Evolutionary conservation across 2,113 vertebrate genomes (phyloP).

Genomic region (Daubentonia madagascariensis): DNA sequence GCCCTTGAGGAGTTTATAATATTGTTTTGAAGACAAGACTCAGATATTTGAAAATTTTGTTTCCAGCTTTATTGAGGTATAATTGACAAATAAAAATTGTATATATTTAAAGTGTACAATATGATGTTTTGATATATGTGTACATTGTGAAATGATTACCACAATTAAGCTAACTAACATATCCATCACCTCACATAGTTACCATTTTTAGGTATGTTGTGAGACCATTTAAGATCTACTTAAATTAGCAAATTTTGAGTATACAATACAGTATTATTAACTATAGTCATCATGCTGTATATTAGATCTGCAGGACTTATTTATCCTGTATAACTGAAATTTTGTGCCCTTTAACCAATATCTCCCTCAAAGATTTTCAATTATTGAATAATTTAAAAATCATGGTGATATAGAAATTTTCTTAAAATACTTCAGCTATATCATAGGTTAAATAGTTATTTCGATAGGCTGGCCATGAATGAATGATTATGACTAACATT

Average conservation of each 20-base stretch:
- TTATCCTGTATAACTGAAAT: not conserved
- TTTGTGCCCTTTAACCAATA: not conserved
- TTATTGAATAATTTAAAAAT: conserved; percentile 8
- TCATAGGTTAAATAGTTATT: not conserved
- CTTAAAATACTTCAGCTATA: not conserved
- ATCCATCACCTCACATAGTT: not conserved
- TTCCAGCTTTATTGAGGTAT: not conserved
- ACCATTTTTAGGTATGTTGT: not conserved
- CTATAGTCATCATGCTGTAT: not conserved
- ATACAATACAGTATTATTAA: not conserved
- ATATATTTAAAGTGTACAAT: not conserved
- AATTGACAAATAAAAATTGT: not conserved
- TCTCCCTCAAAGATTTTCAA: not conserved
- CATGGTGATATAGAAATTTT: not conserved
- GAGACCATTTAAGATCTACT: not conserved
- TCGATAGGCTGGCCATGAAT: not conserved
- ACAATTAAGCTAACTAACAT: not conserved
- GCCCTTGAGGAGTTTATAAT: not conserved
- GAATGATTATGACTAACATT: not conserved
- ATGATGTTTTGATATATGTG: not conserved
- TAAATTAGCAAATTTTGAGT: not conserved
- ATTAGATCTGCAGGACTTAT: not conserved
- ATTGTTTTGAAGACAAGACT: not conserved
- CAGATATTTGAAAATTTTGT: not conserved
- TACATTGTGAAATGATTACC: not conserved